A percentile compares a stretch with the other conserved stretches of the same genome.
Conservation (phyloP, 2,888 invertebrate species). For the Platypus cylindrus region DNA sequence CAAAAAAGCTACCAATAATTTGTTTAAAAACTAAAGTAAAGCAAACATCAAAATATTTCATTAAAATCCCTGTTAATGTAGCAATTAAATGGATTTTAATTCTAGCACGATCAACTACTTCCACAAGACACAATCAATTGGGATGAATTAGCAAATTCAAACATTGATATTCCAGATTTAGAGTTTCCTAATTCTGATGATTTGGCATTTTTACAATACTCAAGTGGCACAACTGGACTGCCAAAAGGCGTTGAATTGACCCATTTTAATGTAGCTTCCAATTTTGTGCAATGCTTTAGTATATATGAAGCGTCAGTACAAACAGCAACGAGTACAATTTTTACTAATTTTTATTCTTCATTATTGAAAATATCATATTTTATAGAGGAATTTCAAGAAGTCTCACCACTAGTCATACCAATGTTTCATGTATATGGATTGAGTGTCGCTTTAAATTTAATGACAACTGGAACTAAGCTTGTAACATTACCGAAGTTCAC, state of each 20-base stretch:
- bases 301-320: too few relatives aligned
- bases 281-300: conserved; percentile 19
- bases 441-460: conserved; percentile 44
- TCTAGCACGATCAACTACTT: conserved; percentile 33
- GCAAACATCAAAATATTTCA: neutral
- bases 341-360: conserved; percentile 2
- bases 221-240: conserved; percentile 76
- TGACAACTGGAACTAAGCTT: conserved; percentile 49
- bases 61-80: neutral
- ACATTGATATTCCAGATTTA: conserved; percentile 40
- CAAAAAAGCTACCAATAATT: conserved; percentile 39
- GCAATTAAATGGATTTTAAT: neutral
- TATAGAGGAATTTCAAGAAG: conserved; percentile 45
- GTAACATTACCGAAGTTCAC: conserved; percentile 64
- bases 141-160: conserved; percentile 43
- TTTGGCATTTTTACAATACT: conserved; percentile 61
- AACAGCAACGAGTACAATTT: too few relatives aligned
- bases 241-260: conserved; percentile 63
- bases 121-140: conserved; percentile 48
- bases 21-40: conserved; percentile 38
- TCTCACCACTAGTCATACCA: conserved; percentile 59
- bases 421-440: conserved; percentile 76
- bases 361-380: conserved; percentile 4
- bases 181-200: conserved; percentile 42
- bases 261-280: conserved; percentile 32